Percentiles rank a stretch among this genome's conserved stretches.
These are phyloP conservation scores for Apamea monoglypha DNA, from an alignment of 2,888 invertebrate species.

Conservation along the genomic window DNA sequence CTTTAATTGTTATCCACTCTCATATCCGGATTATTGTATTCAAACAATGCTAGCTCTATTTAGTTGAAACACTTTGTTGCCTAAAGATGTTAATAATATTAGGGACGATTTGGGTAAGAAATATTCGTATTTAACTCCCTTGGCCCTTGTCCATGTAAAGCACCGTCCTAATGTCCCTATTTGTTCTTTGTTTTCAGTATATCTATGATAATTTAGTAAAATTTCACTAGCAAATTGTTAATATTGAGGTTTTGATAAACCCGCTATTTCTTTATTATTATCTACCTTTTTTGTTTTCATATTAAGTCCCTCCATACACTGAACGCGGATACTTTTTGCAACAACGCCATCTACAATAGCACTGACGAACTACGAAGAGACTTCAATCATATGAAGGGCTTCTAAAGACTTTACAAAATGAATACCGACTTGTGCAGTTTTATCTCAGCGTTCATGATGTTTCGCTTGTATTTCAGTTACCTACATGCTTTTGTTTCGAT, in stretches of 20 bases:
- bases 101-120: conserved; percentile 59
- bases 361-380: conserved; percentile 32
- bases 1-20: conserved; percentile 62
- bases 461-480: neutral
- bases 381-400: neutral
- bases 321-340: neutral
- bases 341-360: conserved; percentile 55
- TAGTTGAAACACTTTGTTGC: conserved; percentile 60
- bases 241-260: neutral
- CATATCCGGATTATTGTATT: conserved; percentile 63
- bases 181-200: conserved; percentile 44
- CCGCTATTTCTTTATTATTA: too few species aligned
- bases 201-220: conserved; percentile 27
- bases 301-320: neutral
- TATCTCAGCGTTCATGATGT: neutral
- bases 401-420: neutral
- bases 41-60: conserved; percentile 59
- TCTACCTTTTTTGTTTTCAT: neutral
- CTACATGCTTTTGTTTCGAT: neutral
- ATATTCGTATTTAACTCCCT: conserved; percentile 57
- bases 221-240: neutral
- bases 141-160: conserved; percentile 20
- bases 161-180: conserved; percentile 34
- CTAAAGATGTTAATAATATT: conserved; percentile 60
- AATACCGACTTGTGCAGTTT: neutral